Evolutionary conservation across 2,113 vertebrate genomes (phyloP).

Genomic region (Archilochus colubris): DNA sequence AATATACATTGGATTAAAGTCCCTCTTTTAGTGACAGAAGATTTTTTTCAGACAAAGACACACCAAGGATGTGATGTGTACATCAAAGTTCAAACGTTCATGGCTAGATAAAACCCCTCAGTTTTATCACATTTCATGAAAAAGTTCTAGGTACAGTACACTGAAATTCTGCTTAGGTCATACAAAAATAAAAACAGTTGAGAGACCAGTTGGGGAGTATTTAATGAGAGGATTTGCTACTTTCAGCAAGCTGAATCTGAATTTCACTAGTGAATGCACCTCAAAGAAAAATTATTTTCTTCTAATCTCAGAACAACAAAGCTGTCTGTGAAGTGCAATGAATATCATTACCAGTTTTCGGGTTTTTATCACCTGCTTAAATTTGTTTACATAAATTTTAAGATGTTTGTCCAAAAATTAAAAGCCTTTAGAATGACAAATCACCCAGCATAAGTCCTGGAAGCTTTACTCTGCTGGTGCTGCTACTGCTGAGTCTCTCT

Average conservation of each 20-base stretch:
- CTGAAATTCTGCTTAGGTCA: not conserved
- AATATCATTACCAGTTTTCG: conserved; percentile 28
- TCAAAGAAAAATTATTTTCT: conserved; percentile 1
- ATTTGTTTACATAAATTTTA: not conserved
- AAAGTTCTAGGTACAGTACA: not conserved
- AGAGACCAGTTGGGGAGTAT: not conserved
- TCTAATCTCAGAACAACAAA: conserved; percentile 1
- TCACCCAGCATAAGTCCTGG: rapidly evolving
- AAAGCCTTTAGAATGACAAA: not conserved
- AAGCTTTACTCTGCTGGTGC: not conserved
- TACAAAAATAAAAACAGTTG: not conserved
- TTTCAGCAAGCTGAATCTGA: conserved; percentile 21
- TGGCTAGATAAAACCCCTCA: not conserved
- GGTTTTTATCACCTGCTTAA: not conserved
- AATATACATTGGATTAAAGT: rapidly evolving
- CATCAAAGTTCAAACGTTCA: not conserved
- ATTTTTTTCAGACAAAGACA: not conserved
- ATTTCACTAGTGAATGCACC: conserved; percentile 25
- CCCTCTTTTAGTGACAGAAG: not conserved
- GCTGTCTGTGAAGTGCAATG: not conserved
- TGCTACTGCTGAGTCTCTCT: not conserved
- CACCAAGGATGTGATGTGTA: not conserved
- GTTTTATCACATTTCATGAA: not conserved
- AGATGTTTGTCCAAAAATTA: not conserved
- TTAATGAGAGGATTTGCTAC: not conserved